Evolutionary conservation across 2,113 vertebrate genomes (phyloP).

Genomic region (Cavia aperea): DNA sequence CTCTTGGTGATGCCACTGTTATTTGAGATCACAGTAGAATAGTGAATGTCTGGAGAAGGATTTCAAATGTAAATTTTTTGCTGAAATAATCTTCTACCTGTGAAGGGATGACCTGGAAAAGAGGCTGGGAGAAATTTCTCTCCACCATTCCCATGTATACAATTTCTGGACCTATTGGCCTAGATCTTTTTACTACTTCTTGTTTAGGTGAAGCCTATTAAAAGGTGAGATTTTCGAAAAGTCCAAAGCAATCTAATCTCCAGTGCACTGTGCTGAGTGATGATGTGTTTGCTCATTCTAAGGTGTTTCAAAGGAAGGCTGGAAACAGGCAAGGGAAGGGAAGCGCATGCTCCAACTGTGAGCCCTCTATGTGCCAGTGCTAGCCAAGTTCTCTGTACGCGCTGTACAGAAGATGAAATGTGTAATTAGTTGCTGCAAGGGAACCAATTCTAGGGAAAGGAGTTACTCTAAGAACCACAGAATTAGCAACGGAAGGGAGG

Average conservation of each 20-base stretch:
- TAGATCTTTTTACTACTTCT: background rate
- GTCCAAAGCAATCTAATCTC: background rate
- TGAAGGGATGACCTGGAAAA: background rate
- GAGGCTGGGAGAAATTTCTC: background rate
- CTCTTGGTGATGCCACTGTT: background rate
- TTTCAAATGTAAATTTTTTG: background rate
- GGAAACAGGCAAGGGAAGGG: background rate
- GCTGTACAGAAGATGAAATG: background rate
- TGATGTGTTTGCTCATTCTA: background rate
- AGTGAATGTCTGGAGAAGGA: background rate
- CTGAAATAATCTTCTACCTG: background rate
- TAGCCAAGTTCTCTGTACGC: background rate
- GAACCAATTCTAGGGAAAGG: background rate
- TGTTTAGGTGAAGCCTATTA: background rate
- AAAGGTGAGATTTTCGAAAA: background rate
- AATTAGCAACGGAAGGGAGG: background rate
- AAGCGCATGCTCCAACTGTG: background rate
- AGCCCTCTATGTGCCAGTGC: background rate
- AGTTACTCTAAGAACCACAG: background rate
- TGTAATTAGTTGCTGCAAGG: background rate
- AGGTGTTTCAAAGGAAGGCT: background rate
- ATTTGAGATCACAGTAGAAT: background rate
- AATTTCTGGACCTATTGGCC: background rate
- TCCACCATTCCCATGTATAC: background rate
- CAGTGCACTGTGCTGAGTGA: background rate